Evolutionary conservation across 2,888 invertebrate genomes (phyloP), one percentile per base, ranked within the genome.

Genomic region (Luperina nickerlii): DNA sequence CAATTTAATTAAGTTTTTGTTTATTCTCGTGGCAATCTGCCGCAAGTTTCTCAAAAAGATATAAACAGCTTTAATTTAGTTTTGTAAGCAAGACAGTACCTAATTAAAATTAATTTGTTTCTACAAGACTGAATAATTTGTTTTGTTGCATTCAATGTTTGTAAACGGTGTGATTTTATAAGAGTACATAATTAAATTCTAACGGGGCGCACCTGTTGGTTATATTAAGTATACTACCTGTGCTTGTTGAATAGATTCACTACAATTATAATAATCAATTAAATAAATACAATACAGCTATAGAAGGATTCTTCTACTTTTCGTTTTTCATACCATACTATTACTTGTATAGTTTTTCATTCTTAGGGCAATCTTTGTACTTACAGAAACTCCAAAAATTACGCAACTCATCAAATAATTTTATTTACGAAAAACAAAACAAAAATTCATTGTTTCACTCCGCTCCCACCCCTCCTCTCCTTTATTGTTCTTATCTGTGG

Each of bases 1-100:
- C 48, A 77, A 72, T 76, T 78, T 65, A 78, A 86, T 78, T 74
- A 79, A 69, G 63, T 65, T 81, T 77, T 78, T 62, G 45, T 48
- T 80, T 74, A 72, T 65, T 24, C 45, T 83, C 15, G 38, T 45
- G 66, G 67, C 24, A 73, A 73, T 76, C 69, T 73, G 62, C 69
- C 18, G 18, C 75, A 65, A 74, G 70, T 76, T 86, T 73, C 20
- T 18, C 24, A 67, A 84, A 78, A 85, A 85, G 38, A 74, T 48
- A 74, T 48, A 57, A 65, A 79, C 27, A 42, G 51, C 7, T 73
- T 66, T 60, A 51, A 57, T 62, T 66, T 27, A 8, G 15, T 60
- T 67, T 67, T 63, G 24, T 69, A 57, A 42, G 48, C 38, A n/a
- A 45, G 27, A 74, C 20, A n/a, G 27, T 54, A 11, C 45, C 11